Evolutionary conservation across 2,113 vertebrate species (phyloP), one percentile per base, ranked within the genome.

Genomic region (Atlantisia rogersi): DNA sequence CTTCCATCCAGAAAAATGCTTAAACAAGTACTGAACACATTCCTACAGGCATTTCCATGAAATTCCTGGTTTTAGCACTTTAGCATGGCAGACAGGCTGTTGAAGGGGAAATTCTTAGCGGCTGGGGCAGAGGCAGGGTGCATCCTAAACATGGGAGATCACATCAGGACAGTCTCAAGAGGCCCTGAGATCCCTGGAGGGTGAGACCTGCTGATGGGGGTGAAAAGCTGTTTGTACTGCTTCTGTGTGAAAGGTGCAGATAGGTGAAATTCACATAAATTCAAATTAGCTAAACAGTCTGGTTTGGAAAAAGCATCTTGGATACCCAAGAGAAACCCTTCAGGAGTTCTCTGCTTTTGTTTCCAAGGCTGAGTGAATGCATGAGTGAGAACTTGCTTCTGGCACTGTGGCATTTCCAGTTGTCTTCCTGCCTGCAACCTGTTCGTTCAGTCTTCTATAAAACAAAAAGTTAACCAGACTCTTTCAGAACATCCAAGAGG

Each of bases 1-100:
- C 63, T 88, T 76, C 53, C 55, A 20, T 87, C 81, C 96, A 94
- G 64, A 40, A 80, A 77, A 86, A 71, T 48, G 28, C 73, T 93
- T 92, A 56, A 94, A 81, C 53, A 39, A 82, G 37, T 35, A 53
- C 50, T 59, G 55, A 91, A 85, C 67, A 91, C 64, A 62, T 7
- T 84, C 28, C 1, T 79, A n/a, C 12, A 67, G 82, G n/a, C 20
- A 44, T 74, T 94, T 88, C 60, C 53, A 10, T 64, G 64, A 89
- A 90, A n/a, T 31, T 88, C 71, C 82, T 70, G 44, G 29, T 90
- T 74, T 77, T 84, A 67, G 55, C 71, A 26, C 65, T 91, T 86
- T 80, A 19, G 55, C 39, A 3, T 55, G 39, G 59, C 62, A 65
- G 59, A 42, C 71, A 78, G 71, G 39, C 80, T 89, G 39, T 56